Conservation (phyloP, 2,113 vertebrate species). For the Lampris incognitus region DNA sequence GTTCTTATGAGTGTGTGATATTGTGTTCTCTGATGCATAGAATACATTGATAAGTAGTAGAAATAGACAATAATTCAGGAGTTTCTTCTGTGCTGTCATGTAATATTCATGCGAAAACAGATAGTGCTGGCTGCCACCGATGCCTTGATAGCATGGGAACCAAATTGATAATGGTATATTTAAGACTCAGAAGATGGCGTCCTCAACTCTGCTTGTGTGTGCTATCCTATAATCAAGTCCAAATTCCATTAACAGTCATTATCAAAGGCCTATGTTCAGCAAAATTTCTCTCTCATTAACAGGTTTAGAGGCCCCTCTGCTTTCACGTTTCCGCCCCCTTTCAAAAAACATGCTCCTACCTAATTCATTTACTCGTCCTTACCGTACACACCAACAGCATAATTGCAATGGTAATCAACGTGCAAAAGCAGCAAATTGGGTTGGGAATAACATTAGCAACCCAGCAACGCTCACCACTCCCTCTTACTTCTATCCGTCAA, state of each 20-base stretch:
- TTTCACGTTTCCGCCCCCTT: conserved; percentile 68
- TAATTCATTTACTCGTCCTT: conserved; percentile 81
- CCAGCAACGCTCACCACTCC: conserved; percentile 46
- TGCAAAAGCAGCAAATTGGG: conserved; percentile 79
- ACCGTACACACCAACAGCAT: conserved; percentile 73
- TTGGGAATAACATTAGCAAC: conserved; percentile 74
- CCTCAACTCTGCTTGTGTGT: conserved; percentile 58
- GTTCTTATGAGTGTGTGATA: neutral
- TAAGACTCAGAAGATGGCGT: conserved; percentile 56
- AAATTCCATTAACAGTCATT: conserved; percentile 78
- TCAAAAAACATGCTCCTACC: conserved; percentile 63
- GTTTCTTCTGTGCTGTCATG: conserved; percentile 47
- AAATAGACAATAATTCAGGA: conserved; percentile 20
- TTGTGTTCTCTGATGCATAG: conserved; percentile 18
- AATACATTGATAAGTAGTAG: conserved; percentile 24
- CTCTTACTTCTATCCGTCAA: conserved; percentile 40
- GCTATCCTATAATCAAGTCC: conserved; percentile 79
- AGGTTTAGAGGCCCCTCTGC: conserved; percentile 69
- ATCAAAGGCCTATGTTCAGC: conserved; percentile 78
- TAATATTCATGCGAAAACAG: conserved; percentile 27
- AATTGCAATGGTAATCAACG: conserved; percentile 82
- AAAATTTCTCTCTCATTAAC: conserved; percentile 81
- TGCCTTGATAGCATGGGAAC: conserved; percentile 57
- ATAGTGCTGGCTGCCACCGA: conserved; percentile 25
- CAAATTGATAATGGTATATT: conserved; percentile 51